Conservation (phyloP, 2,888 invertebrate genomes). For the Argyresthia goedartella region DNA sequence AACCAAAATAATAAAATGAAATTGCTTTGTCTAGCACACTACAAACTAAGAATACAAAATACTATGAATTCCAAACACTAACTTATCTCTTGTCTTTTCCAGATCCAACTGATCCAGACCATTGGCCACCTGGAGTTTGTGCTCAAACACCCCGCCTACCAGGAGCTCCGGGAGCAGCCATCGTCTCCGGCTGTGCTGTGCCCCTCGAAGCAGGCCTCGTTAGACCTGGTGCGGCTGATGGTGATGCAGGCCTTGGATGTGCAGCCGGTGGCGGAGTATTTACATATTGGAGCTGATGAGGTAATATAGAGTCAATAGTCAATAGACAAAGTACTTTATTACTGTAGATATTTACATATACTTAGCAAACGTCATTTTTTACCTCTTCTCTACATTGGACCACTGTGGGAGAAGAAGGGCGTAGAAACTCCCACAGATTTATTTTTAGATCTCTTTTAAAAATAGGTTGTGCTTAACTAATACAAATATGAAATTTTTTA, state of each 20-base stretch:
- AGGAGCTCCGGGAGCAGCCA: conserved; percentile 74
- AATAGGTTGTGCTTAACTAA: too few species aligned
- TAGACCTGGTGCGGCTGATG: conserved; percentile 74
- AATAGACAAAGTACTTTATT: too few species aligned
- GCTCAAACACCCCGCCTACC: conserved; percentile 78
- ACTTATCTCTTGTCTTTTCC: conserved; percentile 13
- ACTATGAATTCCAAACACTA: background rate
- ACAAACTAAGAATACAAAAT: too few species aligned
- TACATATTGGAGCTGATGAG: conserved; percentile 89
- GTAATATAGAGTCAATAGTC: too few species aligned
- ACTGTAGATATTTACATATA: too few species aligned
- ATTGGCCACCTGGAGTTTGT: conserved; percentile 91
- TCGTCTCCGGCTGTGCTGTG: conserved; percentile 80
- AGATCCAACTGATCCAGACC: conserved; percentile 85
- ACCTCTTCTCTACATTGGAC: too few species aligned
- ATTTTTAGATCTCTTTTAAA: too few species aligned
- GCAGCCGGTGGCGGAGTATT: conserved; percentile 74
- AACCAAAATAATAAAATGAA: too few species aligned
- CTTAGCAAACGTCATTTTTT: too few species aligned
- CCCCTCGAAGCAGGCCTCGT: conserved; percentile 74
- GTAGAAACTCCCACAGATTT: too few species aligned
- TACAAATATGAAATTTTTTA: too few species aligned
- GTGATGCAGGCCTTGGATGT: conserved; percentile 78
- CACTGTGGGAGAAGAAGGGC: too few species aligned
- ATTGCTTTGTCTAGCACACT: background rate